Evolutionary conservation across 2,888 invertebrate genomes (phyloP).

Genomic region (Xanthorhoe spadicearia): DNA sequence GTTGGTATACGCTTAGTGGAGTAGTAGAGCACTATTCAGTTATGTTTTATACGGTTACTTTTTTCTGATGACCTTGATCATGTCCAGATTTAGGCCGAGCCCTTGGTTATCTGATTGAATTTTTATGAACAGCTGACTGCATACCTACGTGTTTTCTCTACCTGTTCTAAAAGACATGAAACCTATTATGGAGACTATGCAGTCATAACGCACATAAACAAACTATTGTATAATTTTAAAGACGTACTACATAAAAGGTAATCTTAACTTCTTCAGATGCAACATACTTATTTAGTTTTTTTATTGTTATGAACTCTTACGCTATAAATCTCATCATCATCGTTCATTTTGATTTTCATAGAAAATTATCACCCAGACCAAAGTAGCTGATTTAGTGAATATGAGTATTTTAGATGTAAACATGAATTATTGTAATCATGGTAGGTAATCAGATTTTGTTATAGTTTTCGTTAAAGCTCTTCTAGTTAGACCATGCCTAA

Average conservation of each 20-base stretch:
- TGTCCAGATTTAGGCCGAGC: slow-evolving; percentile 59
- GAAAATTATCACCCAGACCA: no score
- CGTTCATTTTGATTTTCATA: no score
- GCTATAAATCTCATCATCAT: no score
- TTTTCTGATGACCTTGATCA: slow-evolving; percentile 71
- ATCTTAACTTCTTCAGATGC: background rate
- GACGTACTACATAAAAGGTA: background rate
- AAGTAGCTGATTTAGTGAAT: no score
- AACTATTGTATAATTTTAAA: slow-evolving; percentile 9
- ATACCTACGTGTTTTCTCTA: slow-evolving; percentile 29
- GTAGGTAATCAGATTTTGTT: no score
- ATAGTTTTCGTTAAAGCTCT: background rate
- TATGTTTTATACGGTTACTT: slow-evolving; percentile 80
- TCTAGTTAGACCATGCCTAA: background rate
- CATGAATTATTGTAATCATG: no score
- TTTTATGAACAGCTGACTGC: slow-evolving; percentile 31
- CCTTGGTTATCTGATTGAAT: slow-evolving; percentile 64
- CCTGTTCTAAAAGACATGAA: slow-evolving; percentile 14
- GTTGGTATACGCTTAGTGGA: slow-evolving; percentile 71
- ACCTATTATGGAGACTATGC: slow-evolving; percentile 3
- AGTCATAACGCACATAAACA: slow-evolving; percentile 9
- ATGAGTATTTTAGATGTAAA: no score
- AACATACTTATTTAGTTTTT: no score
- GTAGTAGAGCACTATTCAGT: slow-evolving; percentile 78
- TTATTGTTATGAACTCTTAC: background rate